Conservation (phyloP, 1,140 invertebrate species). For the Linepithema humile region DNA sequence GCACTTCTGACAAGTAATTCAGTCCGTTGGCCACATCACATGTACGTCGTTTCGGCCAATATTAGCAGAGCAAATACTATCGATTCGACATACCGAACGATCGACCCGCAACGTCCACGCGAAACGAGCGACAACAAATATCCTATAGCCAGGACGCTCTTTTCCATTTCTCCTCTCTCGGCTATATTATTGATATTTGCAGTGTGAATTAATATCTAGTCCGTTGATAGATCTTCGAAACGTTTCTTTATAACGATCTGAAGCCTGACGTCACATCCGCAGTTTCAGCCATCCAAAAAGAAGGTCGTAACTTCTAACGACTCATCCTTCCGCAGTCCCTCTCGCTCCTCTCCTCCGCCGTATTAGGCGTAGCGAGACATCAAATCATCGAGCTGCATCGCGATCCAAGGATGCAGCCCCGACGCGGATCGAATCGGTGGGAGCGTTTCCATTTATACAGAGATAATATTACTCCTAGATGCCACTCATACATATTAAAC, state of each 20-base stretch:
- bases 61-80: background rate
- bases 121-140: background rate
- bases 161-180: background rate
- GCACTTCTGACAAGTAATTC: background rate
- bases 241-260: background rate
- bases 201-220: background rate
- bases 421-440: conserved; percentile 62
- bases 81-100: conserved; percentile 3
- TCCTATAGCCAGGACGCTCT: background rate
- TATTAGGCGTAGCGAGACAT: conserved; percentile 6
- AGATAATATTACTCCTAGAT: conserved; percentile 71
- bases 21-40: background rate
- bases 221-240: background rate
- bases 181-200: background rate
- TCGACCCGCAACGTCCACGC: background rate
- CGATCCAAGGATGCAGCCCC: conserved; percentile 49
- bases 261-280: conserved; percentile 34
- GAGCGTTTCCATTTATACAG: conserved; percentile 73
- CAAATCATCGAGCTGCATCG: conserved; percentile 51
- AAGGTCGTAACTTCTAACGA: conserved; percentile 38
- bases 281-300: conserved; percentile 46
- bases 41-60: background rate
- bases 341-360: background rate
- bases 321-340: conserved; percentile 49
- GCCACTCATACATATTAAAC: conserved; percentile 75